A percentile compares a stretch with the other conserved stretches of the same genome.
phyloP scores from a whole-genome alignment of 2,888 invertebrate genomes.

The Rhingia campestris region DNA sequence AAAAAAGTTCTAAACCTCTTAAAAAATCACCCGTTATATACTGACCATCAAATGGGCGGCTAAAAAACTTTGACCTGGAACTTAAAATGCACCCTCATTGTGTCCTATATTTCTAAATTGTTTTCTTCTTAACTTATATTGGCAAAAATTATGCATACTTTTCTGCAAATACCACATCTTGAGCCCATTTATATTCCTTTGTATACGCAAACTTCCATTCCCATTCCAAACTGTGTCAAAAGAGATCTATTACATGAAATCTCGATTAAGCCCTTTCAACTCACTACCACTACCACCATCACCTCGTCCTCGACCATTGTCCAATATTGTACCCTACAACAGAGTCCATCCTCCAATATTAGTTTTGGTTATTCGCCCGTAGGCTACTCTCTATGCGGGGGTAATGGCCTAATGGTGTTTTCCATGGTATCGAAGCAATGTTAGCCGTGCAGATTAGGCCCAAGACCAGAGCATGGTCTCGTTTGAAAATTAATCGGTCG shows the following conservation, averaged over 20 bases:
- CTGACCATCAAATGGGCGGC: no score
- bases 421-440: slow-evolving; percentile 1
- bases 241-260: neutral
- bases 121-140: no score
- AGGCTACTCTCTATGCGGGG: neutral
- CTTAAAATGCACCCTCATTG: no score
- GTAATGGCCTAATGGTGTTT: slow-evolving; percentile 2
- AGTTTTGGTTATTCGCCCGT: slow-evolving; percentile 13
- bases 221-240: neutral
- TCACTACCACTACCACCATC: neutral
- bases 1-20: no score
- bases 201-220: neutral
- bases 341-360: neutral
- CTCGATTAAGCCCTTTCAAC: slow-evolving; percentile 1
- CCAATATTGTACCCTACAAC: neutral
- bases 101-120: no score
- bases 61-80: no score
- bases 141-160: no score
- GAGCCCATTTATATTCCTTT: no score
- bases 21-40: no score
- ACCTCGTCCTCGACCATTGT: neutral
- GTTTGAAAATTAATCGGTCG: slow-evolving; percentile 11
- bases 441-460: slow-evolving; percentile 7
- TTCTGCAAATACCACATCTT: no score
- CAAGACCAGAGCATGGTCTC: neutral